Evolutionary conservation across 1,140 invertebrate genomes (phyloP).

Genomic region (Acromyrmex heyeri): DNA sequence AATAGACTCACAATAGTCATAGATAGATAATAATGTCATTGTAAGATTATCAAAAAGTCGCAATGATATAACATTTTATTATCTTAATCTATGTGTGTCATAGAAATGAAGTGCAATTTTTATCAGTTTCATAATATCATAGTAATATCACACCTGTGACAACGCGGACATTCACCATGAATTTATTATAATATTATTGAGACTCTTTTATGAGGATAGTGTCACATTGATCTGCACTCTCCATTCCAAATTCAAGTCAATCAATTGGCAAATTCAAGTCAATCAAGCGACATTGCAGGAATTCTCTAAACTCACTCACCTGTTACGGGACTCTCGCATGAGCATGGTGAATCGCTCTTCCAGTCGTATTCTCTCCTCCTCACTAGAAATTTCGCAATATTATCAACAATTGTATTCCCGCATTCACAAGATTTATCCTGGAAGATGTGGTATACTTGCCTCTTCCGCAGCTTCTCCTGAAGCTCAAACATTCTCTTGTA

Average conservation of each 20-base stretch:
- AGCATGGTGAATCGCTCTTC: slow-evolving; percentile 83
- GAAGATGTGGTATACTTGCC: slow-evolving; percentile 70
- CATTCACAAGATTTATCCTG: not conserved
- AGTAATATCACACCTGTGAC: no score
- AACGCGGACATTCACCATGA: no score
- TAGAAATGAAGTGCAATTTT: no score
- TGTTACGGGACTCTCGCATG: slow-evolving; percentile 80
- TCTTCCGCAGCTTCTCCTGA: slow-evolving; percentile 82
- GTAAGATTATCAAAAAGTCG: no score
- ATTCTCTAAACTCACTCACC: slow-evolving; percentile 72
- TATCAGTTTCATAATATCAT: no score
- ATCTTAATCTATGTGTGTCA: no score
- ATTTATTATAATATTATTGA: no score
- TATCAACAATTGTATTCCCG: not conserved
- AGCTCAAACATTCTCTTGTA: slow-evolving; percentile 83
- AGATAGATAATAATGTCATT: no score
- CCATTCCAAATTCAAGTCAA: not conserved
- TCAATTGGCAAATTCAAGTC: not conserved
- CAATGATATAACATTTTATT: no score
- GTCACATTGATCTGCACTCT: not conserved
- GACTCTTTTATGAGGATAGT: not conserved
- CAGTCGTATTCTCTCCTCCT: slow-evolving; percentile 83
- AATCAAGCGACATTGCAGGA: not conserved
- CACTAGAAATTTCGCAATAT: slow-evolving; percentile 73
- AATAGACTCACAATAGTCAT: no score